phyloP scores from a whole-genome alignment of 2,113 vertebrate genomes.

The Anhinga anhinga region DNA sequence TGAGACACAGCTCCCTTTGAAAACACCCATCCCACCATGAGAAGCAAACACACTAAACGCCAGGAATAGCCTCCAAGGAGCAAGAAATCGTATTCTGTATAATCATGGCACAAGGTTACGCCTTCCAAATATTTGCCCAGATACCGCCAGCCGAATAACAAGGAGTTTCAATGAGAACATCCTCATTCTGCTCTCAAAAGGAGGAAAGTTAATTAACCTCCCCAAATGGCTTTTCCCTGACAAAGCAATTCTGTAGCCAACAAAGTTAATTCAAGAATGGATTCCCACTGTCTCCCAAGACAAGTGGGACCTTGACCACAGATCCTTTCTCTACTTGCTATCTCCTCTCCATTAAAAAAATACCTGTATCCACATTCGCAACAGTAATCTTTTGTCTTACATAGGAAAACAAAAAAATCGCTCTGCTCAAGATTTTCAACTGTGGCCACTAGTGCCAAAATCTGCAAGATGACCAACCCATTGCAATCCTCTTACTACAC shows the following conservation, averaged over 20 bases:
- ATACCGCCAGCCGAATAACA: not conserved
- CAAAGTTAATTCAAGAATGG: constrained; percentile 35
- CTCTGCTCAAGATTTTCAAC: not conserved
- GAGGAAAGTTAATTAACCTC: constrained; percentile 53
- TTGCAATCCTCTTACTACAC: not conserved
- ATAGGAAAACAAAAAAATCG: not conserved
- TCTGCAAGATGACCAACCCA: not conserved
- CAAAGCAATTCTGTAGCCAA: constrained; percentile 44
- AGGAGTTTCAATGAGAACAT: not conserved
- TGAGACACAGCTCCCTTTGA: not conserved
- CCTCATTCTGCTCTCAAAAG: not conserved
- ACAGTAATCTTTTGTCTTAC: not conserved
- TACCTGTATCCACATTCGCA: not conserved
- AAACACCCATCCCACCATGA: not conserved
- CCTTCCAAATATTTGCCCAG: constrained; percentile 2
- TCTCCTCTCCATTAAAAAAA: not conserved
- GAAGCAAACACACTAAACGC: not conserved
- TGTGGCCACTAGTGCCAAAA: not conserved
- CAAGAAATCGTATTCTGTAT: not conserved
- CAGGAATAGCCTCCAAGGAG: not conserved
- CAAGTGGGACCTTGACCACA: not conserved
- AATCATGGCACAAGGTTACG: not conserved
- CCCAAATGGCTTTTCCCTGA: constrained; percentile 33
- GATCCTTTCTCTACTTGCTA: not conserved
- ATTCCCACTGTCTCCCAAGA: constrained; percentile 17